Evolutionary conservation across 2,888 invertebrate genomes (phyloP).

Genomic region (Eledone cirrhosa): DNA sequence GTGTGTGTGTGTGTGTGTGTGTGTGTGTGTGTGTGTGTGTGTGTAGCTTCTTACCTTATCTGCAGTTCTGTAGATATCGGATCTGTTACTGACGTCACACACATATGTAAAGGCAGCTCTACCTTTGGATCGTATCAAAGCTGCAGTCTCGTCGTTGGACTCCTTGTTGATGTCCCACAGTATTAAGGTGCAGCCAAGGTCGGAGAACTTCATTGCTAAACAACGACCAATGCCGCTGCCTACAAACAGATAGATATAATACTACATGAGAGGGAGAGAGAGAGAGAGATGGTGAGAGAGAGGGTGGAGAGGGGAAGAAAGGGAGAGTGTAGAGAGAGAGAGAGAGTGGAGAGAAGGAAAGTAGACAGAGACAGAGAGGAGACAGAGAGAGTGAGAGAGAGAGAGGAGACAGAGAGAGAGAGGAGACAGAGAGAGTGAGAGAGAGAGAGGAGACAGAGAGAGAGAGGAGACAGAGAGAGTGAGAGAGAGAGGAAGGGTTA

Average conservation of each 20-base stretch:
- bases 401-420: too few species aligned
- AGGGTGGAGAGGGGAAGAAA: background rate
- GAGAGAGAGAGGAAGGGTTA: background rate
- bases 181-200: conserved; percentile 57
- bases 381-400: background rate
- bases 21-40: too few species aligned
- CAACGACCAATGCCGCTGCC: conserved; percentile 66
- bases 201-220: conserved; percentile 60
- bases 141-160: conserved; percentile 57
- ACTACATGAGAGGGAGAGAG: background rate
- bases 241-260: conserved; percentile 36
- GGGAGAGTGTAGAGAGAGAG: background rate
- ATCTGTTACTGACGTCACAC: conserved; percentile 59
- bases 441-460: background rate
- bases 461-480: background rate
- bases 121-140: conserved; percentile 43
- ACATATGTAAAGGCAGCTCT: conserved; percentile 50
- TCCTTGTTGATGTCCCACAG: conserved; percentile 64
- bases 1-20: too few species aligned
- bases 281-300: conserved; percentile 8
- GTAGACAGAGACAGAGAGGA: background rate
- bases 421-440: background rate
- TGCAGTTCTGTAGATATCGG: conserved; percentile 57
- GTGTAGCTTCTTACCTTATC: conserved; percentile 57
- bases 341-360: background rate